A percentile compares a stretch with the other conserved stretches of the same genome.
Conservation (phyloP, 53 echinoderm and acorn worm species). For the Echinometra lucunter region DNA sequence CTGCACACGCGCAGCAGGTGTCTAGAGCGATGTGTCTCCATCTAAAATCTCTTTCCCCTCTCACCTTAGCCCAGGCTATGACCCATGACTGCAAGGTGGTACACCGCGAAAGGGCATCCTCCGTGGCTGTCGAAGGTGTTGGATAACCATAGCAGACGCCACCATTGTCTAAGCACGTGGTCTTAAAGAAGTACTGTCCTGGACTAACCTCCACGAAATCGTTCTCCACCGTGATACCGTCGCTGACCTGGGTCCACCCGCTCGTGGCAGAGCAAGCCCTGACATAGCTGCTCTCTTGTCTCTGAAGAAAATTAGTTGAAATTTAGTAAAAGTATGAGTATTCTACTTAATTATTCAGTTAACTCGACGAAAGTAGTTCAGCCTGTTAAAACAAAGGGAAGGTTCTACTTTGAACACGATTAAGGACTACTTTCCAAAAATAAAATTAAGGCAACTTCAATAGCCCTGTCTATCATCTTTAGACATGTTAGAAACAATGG, state of each 20-base stretch:
- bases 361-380: too few species aligned
- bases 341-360: too few species aligned
- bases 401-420: too few species aligned
- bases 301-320: slow-evolving; percentile 47
- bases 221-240: slow-evolving; percentile 77
- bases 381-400: too few species aligned
- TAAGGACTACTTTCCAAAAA: too few species aligned
- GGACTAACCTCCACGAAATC: slow-evolving; percentile 75
- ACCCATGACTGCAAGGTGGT: slow-evolving; percentile 83
- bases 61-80: slow-evolving; percentile 82
- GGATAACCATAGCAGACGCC: slow-evolving; percentile 74
- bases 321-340: too few species aligned
- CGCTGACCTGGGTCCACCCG: slow-evolving; percentile 73
- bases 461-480: too few species aligned
- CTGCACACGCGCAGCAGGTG: slow-evolving; percentile 84
- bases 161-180: slow-evolving; percentile 71
- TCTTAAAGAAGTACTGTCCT: slow-evolving; percentile 82
- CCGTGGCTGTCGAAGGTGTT: slow-evolving; percentile 48
- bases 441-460: too few species aligned
- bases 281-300: slow-evolving; percentile 56
- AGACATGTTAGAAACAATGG: too few species aligned
- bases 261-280: slow-evolving; percentile 75
- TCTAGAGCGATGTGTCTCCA: slow-evolving; percentile 82
- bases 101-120: slow-evolving; percentile 65
- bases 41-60: slow-evolving; percentile 63